A percentile compares a stretch with the other conserved stretches of the same genome.
Conservation (phyloP, 2,113 vertebrate genomes). For the Lycaon pictus region DNA sequence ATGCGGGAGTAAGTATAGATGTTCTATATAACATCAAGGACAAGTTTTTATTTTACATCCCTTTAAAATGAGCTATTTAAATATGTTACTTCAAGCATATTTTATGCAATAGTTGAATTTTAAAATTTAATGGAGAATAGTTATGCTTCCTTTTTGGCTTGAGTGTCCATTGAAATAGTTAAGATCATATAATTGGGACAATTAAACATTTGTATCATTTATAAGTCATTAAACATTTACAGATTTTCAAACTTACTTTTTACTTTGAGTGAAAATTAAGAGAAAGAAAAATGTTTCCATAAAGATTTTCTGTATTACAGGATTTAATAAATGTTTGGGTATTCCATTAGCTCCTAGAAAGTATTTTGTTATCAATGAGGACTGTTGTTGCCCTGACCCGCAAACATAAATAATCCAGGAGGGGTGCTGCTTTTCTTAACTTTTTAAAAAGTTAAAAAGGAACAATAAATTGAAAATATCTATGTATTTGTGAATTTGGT, state of each 20-base stretch:
- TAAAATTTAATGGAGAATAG: slow-evolving; percentile 13
- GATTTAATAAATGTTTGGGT: neutral
- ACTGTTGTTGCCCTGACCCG: neutral
- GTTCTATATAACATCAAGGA: neutral
- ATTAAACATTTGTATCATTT: slow-evolving; percentile 6
- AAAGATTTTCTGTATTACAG: neutral
- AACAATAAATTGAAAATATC: slow-evolving; percentile 19
- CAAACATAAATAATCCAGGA: slow-evolving; percentile 25
- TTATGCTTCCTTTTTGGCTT: neutral
- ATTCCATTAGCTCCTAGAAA: slow-evolving; percentile 15
- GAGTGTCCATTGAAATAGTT: slow-evolving; percentile 30
- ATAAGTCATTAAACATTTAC: neutral
- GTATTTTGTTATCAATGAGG: slow-evolving; percentile 30
- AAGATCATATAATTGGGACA: slow-evolving; percentile 23
- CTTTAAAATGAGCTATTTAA: slow-evolving; percentile 53
- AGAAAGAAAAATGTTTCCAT: neutral
- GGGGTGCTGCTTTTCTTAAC: neutral
- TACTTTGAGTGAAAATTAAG: slow-evolving; percentile 41
- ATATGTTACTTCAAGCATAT: slow-evolving; percentile 13
- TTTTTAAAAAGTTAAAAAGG: slow-evolving; percentile 31
- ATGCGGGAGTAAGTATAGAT: slow-evolving; percentile 87
- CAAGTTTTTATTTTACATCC: neutral
- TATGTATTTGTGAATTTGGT: slow-evolving; percentile 15
- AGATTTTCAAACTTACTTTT: slow-evolving; percentile 18
- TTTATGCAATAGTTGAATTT: slow-evolving; percentile 30